Conservation (phyloP, 1,140 invertebrate species). For the Chironomus tepperi region DNA sequence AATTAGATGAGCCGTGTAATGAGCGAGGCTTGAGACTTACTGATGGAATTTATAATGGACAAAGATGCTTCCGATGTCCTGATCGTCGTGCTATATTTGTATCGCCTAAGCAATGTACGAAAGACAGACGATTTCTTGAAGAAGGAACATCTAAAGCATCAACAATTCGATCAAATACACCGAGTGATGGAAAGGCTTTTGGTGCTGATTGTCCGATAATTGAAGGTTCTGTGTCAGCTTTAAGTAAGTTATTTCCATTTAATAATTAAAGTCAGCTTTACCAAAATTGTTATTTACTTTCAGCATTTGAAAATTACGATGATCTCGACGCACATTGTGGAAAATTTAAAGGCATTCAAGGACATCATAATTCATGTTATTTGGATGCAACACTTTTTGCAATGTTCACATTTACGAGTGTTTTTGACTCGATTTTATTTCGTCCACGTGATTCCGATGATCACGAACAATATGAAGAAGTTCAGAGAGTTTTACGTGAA, state of each 20-base stretch:
- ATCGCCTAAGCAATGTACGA: slow-evolving; percentile 61
- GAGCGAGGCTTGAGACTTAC: slow-evolving; percentile 48
- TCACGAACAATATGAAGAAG: slow-evolving; percentile 75
- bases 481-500: slow-evolving; percentile 81
- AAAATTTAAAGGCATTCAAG: slow-evolving; percentile 85
- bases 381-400: slow-evolving; percentile 91
- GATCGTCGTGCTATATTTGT: slow-evolving; percentile 63
- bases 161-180: slow-evolving; percentile 18
- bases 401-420: slow-evolving; percentile 93
- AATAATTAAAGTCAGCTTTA: background rate
- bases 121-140: slow-evolving; percentile 68
- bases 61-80: slow-evolving; percentile 59
- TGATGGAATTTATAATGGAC: slow-evolving; percentile 66
- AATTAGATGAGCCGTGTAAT: slow-evolving; percentile 61
- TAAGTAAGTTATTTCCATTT: slow-evolving; percentile 46
- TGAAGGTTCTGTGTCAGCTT: slow-evolving; percentile 66
- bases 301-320: slow-evolving; percentile 41
- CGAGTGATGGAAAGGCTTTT: slow-evolving; percentile 32
- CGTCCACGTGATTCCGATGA: slow-evolving; percentile 62
- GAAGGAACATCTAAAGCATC: slow-evolving; percentile 30
- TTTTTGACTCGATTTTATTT: slow-evolving; percentile 85
- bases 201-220: slow-evolving; percentile 64
- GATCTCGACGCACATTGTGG: slow-evolving; percentile 60
- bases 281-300: slow-evolving; percentile 20
- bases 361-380: slow-evolving; percentile 97